These are phyloP conservation scores for Tortricodes alternella DNA, from an alignment of 2,888 invertebrate species.

Conservation along the genomic window DNA sequence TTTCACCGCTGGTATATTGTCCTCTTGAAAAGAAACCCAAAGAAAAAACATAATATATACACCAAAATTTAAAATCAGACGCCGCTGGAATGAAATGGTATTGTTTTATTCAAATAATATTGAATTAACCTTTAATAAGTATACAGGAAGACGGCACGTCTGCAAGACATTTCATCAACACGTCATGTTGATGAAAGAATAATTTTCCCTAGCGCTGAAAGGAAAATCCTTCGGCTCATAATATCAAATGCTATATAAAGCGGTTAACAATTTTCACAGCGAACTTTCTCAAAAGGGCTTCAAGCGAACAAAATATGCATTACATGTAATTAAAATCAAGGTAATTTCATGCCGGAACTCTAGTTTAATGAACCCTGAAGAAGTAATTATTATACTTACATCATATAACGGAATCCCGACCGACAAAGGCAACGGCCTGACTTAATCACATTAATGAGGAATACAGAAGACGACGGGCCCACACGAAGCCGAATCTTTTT, in stretches of 20 bases:
- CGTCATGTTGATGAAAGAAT: too few species aligned
- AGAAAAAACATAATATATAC: too few species aligned
- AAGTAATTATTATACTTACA: constrained; percentile 24
- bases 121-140: too few species aligned
- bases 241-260: not conserved
- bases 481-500: not conserved
- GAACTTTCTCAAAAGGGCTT: not conserved
- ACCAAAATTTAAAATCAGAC: too few species aligned
- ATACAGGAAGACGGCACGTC: too few species aligned
- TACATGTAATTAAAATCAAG: constrained; percentile 18
- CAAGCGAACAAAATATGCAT: not conserved
- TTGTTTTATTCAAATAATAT: too few species aligned
- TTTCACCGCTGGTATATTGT: too few species aligned
- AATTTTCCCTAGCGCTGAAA: not conserved
- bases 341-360: constrained; percentile 5
- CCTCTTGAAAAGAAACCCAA: too few species aligned
- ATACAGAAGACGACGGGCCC: not conserved
- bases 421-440: constrained; percentile 15
- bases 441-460: constrained; percentile 29
- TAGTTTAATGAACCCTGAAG: constrained; percentile 18
- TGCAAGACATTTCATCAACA: too few species aligned
- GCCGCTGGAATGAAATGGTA: too few species aligned
- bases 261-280: constrained; percentile 7
- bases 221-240: not conserved
- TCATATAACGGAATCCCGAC: constrained; percentile 2